Evolutionary conservation across 1,140 invertebrate genomes (phyloP).

Genomic region (Coenobita brevimanus): DNA sequence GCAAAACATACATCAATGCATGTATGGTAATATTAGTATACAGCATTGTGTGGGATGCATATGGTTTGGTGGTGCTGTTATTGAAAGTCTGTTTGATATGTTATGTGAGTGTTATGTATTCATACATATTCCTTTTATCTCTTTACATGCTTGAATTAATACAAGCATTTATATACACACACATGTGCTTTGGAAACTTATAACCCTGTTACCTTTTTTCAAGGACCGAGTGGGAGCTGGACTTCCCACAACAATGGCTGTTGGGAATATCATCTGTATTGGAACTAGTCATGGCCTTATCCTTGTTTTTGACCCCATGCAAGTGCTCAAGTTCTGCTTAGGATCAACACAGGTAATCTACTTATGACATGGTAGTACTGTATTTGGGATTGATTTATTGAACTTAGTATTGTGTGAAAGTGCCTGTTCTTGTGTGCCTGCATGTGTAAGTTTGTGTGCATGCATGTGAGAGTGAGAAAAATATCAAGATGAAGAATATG

Average conservation of each 20-base stretch:
- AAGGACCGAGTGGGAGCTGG: conserved; percentile 92
- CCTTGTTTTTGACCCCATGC: conserved; percentile 89
- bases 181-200: too few species aligned
- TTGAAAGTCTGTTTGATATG: too few species aligned
- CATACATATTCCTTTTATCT: not conserved
- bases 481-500: too few species aligned
- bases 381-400: not conserved
- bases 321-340: conserved; percentile 88
- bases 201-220: conserved; percentile 68
- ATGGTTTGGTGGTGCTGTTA: too few species aligned
- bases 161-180: too few species aligned
- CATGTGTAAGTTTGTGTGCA: too few species aligned
- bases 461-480: too few species aligned
- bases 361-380: not conserved
- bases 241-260: conserved; percentile 85
- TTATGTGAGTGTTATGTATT: too few species aligned
- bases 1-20: too few species aligned
- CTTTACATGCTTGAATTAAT: too few species aligned
- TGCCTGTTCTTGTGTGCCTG: conserved; percentile 29
- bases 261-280: conserved; percentile 86
- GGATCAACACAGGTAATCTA: conserved; percentile 71
- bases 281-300: conserved; percentile 95
- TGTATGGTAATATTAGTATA: too few species aligned
- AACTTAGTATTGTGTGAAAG: not conserved
- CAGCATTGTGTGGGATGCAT: too few species aligned